Evolutionary conservation across 2,113 vertebrate genomes (phyloP).

Genomic region (Rafetus swinhoei): DNA sequence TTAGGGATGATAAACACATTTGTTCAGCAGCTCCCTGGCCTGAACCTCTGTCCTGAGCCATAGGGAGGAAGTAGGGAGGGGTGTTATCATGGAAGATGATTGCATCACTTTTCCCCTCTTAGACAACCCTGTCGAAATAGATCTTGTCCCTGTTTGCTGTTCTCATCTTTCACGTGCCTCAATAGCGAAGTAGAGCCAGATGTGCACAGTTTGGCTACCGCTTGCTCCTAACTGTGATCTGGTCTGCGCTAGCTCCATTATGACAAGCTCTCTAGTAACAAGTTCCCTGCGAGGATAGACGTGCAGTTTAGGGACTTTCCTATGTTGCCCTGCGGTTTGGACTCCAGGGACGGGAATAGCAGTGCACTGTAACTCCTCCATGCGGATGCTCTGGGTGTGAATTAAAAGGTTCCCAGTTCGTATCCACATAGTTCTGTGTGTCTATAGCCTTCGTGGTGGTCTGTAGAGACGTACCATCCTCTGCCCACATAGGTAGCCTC

Average conservation of each 20-base stretch:
- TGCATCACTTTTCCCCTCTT: slow-evolving; percentile 23
- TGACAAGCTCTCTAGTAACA: background rate
- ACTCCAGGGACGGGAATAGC: background rate
- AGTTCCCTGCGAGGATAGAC: background rate
- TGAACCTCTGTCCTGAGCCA: background rate
- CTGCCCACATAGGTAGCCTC: background rate
- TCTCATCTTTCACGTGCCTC: slow-evolving; percentile 19
- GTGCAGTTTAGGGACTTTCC: background rate
- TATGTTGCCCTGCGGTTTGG: background rate
- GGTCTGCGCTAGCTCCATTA: background rate
- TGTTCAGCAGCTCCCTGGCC: background rate
- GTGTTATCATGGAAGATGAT: background rate
- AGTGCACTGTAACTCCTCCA: background rate
- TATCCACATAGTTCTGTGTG: background rate
- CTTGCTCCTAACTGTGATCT: background rate
- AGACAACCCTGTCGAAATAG: background rate
- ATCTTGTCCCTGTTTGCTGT: slow-evolving; percentile 14
- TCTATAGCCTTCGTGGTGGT: background rate
- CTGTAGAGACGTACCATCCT: background rate
- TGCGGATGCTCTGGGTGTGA: background rate
- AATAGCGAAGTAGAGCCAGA: background rate
- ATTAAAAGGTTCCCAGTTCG: background rate
- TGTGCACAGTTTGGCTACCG: too few relatives aligned
- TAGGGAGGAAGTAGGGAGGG: background rate
- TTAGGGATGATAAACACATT: slow-evolving; percentile 49